phyloP scores from a whole-genome alignment of 2,797 vertebrate species.

The Florisuga fusca region DNA sequence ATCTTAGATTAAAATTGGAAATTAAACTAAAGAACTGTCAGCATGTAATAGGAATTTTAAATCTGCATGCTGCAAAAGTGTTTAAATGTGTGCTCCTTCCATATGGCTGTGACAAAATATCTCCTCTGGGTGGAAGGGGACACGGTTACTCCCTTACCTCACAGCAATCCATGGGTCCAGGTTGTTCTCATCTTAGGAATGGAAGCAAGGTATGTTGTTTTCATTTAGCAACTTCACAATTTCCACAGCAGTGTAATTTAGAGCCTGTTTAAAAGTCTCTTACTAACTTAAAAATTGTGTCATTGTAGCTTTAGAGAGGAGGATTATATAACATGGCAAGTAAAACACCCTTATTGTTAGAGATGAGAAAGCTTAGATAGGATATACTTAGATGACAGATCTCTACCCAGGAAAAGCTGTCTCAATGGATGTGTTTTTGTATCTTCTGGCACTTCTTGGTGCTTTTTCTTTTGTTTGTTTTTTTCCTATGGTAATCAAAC shows the following conservation, averaged over 20 bases:
- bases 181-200: background rate
- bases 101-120: background rate
- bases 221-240: background rate
- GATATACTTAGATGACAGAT: constrained; percentile 26
- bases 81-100: background rate
- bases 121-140: background rate
- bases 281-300: background rate
- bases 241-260: background rate
- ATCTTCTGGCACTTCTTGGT: background rate
- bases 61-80: fast-evolving
- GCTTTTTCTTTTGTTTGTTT: background rate
- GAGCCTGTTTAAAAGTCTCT: background rate
- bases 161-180: background rate
- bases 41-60: background rate
- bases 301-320: background rate
- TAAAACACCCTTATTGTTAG: background rate
- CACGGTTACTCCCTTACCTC: background rate
- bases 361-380: constrained; percentile 40
- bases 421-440: background rate
- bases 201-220: background rate
- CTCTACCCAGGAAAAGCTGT: constrained; percentile 19
- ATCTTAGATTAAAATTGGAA: background rate
- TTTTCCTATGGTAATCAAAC: background rate
- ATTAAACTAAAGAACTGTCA: background rate
- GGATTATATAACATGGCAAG: constrained; percentile 27